These are phyloP conservation scores for Micropoecilia bifurca DNA, from an alignment of 2,797 vertebrate species.

Conservation along the genomic window DNA sequence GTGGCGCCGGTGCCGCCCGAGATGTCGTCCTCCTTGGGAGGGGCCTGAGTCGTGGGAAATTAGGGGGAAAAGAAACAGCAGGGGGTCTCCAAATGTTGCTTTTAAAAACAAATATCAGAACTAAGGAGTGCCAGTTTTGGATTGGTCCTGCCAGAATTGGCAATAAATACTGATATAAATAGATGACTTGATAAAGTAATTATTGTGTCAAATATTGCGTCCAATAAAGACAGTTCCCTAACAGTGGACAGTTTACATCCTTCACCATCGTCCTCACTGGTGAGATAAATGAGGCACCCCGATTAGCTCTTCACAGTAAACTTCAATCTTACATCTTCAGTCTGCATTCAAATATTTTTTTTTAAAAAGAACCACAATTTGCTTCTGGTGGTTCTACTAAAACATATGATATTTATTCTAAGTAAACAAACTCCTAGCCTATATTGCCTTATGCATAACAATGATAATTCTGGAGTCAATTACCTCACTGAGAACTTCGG, in stretches of 20 bases:
- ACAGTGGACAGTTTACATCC: not conserved
- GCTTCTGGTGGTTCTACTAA: not conserved
- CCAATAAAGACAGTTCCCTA: not conserved
- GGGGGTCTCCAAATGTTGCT: too few species aligned
- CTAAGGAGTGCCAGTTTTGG: too few species aligned
- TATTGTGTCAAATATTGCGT: too few species aligned
- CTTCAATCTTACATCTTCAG: not conserved
- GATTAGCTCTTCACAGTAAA: not conserved
- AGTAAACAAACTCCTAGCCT: not conserved
- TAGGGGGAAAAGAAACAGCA: not conserved
- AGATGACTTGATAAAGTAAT: too few species aligned
- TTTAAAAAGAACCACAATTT: not conserved
- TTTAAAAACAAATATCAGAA: too few species aligned
- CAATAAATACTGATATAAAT: not conserved
- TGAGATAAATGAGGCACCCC: not conserved
- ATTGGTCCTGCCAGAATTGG: not conserved
- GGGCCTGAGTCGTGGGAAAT: slow-evolving; percentile 59
- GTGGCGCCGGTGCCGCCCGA: slow-evolving; percentile 47
- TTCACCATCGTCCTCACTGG: not conserved
- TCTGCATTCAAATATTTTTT: not conserved
- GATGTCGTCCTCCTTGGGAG: slow-evolving; percentile 78
- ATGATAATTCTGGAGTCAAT: not conserved
- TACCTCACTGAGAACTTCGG: slow-evolving; percentile 90
- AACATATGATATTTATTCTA: not conserved
- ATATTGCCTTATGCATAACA: not conserved